Evolutionary conservation across 2,888 invertebrate genomes (phyloP).

Genomic region (Oligia latruncula): DNA sequence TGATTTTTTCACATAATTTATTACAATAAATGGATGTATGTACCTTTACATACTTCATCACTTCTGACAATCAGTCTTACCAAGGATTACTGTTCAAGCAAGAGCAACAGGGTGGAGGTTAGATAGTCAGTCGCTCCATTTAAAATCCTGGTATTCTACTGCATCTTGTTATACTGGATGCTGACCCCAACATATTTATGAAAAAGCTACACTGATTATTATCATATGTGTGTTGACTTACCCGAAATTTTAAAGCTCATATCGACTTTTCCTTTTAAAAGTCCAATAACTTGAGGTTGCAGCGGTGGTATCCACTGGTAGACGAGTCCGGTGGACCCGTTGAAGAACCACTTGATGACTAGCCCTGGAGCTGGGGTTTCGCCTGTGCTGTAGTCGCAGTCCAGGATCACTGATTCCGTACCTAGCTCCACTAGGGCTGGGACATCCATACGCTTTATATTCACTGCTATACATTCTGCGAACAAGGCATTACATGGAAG

Average conservation of each 20-base stretch:
- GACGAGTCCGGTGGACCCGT: conserved; percentile 84
- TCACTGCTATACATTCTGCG: conserved; percentile 87
- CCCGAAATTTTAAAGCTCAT: conserved; percentile 84
- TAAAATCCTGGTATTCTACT: not conserved
- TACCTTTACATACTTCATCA: not conserved
- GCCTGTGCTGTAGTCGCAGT: conserved; percentile 80
- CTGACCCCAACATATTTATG: not conserved
- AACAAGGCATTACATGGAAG: conserved; percentile 42
- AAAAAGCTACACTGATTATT: not conserved
- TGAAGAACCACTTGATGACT: conserved; percentile 89
- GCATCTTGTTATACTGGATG: not conserved
- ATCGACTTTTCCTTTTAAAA: conserved; percentile 86
- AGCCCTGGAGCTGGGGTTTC: conserved; percentile 77
- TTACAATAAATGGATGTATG: not conserved
- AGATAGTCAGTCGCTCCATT: not conserved
- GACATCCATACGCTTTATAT: conserved; percentile 84
- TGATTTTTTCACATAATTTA: conserved; percentile 22
- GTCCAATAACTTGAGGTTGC: conserved; percentile 85
- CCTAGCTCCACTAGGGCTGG: conserved; percentile 84
- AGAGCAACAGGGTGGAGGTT: not conserved
- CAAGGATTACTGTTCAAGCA: not conserved
- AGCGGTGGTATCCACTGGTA: conserved; percentile 88
- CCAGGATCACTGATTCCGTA: conserved; percentile 79
- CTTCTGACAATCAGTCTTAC: not conserved
- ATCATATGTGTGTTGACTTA: conserved; percentile 62